Conservation (phyloP, 2,797 vertebrate genomes). For the Anomalospiza imberbis region DNA sequence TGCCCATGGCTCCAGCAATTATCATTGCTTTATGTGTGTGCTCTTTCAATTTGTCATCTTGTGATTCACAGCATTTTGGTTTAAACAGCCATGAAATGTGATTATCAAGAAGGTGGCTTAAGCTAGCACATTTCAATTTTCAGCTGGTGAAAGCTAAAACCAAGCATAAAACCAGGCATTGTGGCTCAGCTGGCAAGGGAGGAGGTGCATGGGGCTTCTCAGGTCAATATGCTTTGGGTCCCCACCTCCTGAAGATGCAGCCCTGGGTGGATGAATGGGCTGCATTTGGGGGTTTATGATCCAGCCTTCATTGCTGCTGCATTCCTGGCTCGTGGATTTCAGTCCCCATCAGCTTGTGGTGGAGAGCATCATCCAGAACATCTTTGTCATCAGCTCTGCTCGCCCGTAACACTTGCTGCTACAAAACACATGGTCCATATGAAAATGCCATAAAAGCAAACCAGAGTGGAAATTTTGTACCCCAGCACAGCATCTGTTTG, state of each 20-base stretch:
- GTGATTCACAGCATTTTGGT: neutral
- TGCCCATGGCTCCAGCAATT: neutral
- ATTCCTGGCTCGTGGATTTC: neutral
- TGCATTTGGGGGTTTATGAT: neutral
- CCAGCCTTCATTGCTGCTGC: neutral
- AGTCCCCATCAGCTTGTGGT: neutral
- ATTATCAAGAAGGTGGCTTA: slow-evolving; percentile 5
- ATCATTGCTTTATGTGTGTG: neutral
- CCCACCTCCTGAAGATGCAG: neutral
- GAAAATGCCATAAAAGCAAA: neutral
- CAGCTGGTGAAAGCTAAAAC: neutral
- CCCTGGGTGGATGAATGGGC: neutral
- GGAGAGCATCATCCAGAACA: neutral
- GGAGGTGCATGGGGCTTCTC: neutral
- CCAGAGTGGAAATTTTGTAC: neutral
- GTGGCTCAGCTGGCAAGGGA: neutral
- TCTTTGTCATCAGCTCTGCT: neutral
- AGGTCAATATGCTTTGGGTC: neutral
- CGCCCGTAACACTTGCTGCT: rapidly evolving
- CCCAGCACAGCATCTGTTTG: neutral
- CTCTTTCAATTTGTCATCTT: neutral
- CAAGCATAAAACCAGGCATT: neutral
- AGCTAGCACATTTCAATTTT: neutral
- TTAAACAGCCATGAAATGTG: slow-evolving; percentile 20
- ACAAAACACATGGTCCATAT: neutral